Conservation (phyloP, 2,113 vertebrate genomes). For the Perca fluviatilis region DNA sequence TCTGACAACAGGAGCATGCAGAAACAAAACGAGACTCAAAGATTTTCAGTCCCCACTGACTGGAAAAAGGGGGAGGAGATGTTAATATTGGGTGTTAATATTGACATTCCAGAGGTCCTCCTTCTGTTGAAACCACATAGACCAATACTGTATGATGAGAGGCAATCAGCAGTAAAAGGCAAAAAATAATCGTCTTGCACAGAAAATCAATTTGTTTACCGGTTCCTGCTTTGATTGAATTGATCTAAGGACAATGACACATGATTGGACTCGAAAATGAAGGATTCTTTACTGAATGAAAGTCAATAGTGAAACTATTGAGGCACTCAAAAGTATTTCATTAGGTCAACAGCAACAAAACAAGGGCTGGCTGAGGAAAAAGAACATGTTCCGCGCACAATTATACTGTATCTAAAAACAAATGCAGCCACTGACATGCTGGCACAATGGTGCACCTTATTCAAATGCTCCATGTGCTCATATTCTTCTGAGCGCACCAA, state of each 20-base stretch:
- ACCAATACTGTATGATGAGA: slow-evolving; percentile 28
- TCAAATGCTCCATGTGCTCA: slow-evolving; percentile 44
- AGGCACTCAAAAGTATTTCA: slow-evolving; percentile 20
- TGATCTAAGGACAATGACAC: slow-evolving; percentile 49
- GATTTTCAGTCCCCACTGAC: slow-evolving; percentile 11
- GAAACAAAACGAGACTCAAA: slow-evolving; percentile 20
- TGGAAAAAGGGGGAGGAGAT: not conserved
- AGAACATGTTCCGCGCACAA: slow-evolving; percentile 18
- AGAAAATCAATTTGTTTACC: slow-evolving; percentile 26
- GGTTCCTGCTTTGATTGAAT: slow-evolving; percentile 36
- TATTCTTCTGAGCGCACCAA: slow-evolving; percentile 18
- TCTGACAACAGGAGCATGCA: slow-evolving; percentile 26
- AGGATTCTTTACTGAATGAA: slow-evolving; percentile 10
- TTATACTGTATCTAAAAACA: slow-evolving; percentile 56
- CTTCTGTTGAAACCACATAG: slow-evolving; percentile 10
- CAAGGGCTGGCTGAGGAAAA: slow-evolving; percentile 24
- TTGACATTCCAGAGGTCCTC: slow-evolving; percentile 30
- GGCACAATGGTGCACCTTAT: slow-evolving; percentile 45
- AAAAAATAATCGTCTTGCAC: not conserved
- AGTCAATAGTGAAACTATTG: slow-evolving; percentile 61
- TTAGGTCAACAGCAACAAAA: slow-evolving; percentile 39
- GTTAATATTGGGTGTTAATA: slow-evolving; percentile 38
- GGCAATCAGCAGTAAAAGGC: slow-evolving; percentile 36
- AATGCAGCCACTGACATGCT: slow-evolving; percentile 39
- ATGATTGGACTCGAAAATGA: slow-evolving; percentile 52